Base-by-base conservation (phyloP, 30 jellyfish, hydroid and myxozoan genomes). In the Sanderia malayensis region DNA sequence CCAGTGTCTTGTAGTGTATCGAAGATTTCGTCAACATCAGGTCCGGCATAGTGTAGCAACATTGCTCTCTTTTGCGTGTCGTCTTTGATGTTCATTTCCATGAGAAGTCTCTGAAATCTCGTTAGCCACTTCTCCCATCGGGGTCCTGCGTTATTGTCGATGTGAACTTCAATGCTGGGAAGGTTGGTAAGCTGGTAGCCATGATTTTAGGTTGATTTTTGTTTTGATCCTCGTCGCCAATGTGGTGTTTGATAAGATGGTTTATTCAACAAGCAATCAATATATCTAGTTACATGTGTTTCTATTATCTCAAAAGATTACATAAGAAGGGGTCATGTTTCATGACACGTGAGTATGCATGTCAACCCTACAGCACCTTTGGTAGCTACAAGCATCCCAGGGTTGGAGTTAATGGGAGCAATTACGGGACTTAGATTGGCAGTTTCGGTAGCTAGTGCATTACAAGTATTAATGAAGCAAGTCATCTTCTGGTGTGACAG, bases 331-430 rank as follows among this genome's bases (percentile, higher is more conserved):
- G n/a, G n/a, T n/a, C n/a, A n/a, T n/a, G n/a, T n/a, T n/a, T n/a
- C n/a, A n/a, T n/a, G n/a, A n/a, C n/a, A n/a, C n/a, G n/a, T n/a
- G n/a, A n/a, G n/a, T n/a, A n/a, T n/a, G n/a, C n/a, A n/a, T n/a
- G n/a, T n/a, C n/a, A n/a, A n/a, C n/a, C n/a, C n/a, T n/a, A n/a
- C n/a, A n/a, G 81, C 87, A 34, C 87, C 94, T 11, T 21, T 81
- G 63, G 55, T 46, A 69, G 70, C 87, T 29, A 58, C 26, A 25
- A 57, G 81, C 23, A 71, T 70, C 17, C 88, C 87, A 13, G 25
- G 74, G 53, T 0, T 70, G 73, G 94, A 81, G 28, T 72, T 81
- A 21, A 4, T 68, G 58, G 93, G 71, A 49, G 93, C 93, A 9
- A 9, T 59, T 0, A 0, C 53, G 22, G 72, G 62, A 25, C 66